Base-by-base conservation (phyloP, 1,140 invertebrate species). In the Philaenus spumarius region DNA sequence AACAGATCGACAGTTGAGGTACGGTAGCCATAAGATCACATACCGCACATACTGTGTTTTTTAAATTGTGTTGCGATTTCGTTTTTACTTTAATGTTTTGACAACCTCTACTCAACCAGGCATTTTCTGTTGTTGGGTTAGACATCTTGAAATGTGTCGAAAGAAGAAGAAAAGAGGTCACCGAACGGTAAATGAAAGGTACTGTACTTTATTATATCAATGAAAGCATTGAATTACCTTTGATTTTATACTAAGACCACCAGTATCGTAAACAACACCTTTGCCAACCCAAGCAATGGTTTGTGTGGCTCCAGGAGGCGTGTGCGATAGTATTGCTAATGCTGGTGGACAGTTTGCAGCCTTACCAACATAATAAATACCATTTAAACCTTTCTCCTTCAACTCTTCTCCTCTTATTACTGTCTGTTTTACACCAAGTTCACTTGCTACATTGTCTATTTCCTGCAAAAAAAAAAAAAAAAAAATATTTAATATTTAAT, bases 211-310 rank as follows among this genome's bases (percentile, higher is more conserved):
- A n/a, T n/a, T n/a, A n/a, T n/a, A n/a, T 45, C 15, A 45, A 7
- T 45, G 19, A 17, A 19, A 6, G 19, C 3, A n/a, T 22, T 11
- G 17, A 39, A 53, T 66, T 73, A 88, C 85, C 79, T 91, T 92
- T 20, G 83, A 78, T 74, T 95, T 95, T 66, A 96, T 91, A 70
- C 87, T 90, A 39, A 95, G 80, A 17, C 93, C 93, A 67, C 93
- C 93, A 65, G 92, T 95, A 69, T 96, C 93, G 72, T 90, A 96
- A 6, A 95, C 90, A 70, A 96, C 95, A 48, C 93, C 85, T 73
- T 96, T 96, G 24, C 93, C 93, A 43, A 96, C 93, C 83, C 92
- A 90, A 2, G 91, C 91, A 57, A 93, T 82, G 2, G 78, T 87
- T 64, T 86, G 78, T 12, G 79, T 81, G 9, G 89, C 86, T 3